Conservation (phyloP, 2,888 invertebrate species). For the Elysia crispata region DNA sequence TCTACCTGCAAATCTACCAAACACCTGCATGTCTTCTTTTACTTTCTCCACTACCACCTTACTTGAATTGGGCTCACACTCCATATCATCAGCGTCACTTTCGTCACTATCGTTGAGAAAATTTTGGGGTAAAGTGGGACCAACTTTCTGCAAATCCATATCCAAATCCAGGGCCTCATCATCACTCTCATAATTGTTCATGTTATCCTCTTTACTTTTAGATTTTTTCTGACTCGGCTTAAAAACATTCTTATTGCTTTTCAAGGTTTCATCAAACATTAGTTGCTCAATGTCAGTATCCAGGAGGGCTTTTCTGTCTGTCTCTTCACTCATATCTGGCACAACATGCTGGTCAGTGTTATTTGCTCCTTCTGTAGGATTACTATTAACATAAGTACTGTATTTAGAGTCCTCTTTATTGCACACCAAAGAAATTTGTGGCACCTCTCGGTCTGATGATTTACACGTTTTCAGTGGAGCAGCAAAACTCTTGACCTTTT, state of each 20-base stretch:
- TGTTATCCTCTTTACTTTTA: background rate
- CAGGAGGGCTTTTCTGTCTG: background rate
- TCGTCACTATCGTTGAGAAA: constrained; percentile 12
- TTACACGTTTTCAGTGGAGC: background rate
- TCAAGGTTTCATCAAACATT: background rate
- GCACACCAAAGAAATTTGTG: background rate
- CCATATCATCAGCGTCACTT: constrained; percentile 12
- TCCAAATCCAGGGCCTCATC: background rate
- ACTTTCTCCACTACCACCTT: constrained; percentile 29
- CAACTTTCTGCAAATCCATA: too few relatives aligned
- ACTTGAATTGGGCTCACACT: constrained; percentile 30
- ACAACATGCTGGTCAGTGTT: constrained; percentile 36
- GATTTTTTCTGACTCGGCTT: background rate
- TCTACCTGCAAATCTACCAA: constrained; percentile 45
- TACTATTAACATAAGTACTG: background rate
- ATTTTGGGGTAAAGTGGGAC: too few relatives aligned
- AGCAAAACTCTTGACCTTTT: background rate
- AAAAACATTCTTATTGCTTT: constrained; percentile 14
- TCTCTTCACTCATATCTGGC: constrained; percentile 29
- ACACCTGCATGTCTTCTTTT: background rate
- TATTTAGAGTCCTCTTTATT: background rate
- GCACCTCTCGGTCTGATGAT: background rate
- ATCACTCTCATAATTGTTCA: background rate
- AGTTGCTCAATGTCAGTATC: constrained; percentile 21
- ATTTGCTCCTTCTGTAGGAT: background rate